Conservation (phyloP, 2,888 invertebrate genomes). For the Oligia strigilis region DNA sequence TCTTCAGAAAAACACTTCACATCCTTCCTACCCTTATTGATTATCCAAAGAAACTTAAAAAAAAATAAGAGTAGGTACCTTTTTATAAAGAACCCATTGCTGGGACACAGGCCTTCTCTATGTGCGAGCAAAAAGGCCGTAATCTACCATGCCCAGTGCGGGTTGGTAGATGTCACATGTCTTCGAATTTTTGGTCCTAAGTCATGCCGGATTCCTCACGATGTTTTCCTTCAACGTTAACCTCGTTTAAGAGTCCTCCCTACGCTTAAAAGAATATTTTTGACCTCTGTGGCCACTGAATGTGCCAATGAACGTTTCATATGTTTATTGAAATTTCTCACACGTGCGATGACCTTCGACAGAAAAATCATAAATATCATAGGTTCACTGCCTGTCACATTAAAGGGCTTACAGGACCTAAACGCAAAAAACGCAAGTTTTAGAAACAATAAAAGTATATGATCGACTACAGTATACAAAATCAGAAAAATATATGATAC, state of each 20-base stretch:
- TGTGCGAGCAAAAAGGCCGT: neutral
- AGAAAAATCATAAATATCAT: slow-evolving; percentile 30
- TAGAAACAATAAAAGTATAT: no score
- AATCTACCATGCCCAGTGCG: neutral
- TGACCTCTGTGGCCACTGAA: neutral
- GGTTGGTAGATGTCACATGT: neutral
- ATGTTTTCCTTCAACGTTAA: neutral
- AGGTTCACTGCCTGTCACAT: slow-evolving; percentile 22
- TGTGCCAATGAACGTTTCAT: no score
- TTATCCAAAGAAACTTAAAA: neutral
- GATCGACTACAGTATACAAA: no score
- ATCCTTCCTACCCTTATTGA: slow-evolving; percentile 1
- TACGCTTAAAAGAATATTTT: neutral
- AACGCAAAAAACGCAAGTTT: no score
- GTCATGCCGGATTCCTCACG: neutral
- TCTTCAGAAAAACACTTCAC: slow-evolving; percentile 1
- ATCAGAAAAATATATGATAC: no score
- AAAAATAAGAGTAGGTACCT: neutral
- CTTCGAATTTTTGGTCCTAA: neutral
- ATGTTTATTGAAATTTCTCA: neutral
- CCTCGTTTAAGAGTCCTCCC: neutral
- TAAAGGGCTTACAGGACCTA: neutral
- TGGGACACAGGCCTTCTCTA: neutral
- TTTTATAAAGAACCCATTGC: neutral
- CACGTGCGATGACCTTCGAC: neutral